Base-by-base conservation (phyloP, 2,888 invertebrate species). In the Gortyna flavago region DNA sequence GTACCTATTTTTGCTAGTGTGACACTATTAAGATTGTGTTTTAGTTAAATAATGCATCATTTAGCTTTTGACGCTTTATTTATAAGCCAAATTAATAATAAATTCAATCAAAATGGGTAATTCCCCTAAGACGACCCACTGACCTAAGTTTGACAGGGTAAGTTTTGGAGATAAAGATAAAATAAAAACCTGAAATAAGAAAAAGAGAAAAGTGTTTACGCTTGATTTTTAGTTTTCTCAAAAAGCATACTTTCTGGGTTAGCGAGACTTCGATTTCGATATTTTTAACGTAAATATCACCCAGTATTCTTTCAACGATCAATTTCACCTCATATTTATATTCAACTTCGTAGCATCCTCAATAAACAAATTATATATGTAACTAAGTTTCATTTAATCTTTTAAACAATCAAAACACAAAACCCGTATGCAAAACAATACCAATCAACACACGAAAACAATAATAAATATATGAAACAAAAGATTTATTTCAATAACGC, bases 401-500 rank as follows among this genome's bases (percentile, higher is more conserved):
- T 77, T 57, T 68, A 75, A 75, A 69, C 77, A 85, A 83, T 72
- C 44, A 67, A 73, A 74, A 35, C 38, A 25, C 79, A 82, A 85
- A 82, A 35, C 29, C 51, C 64, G 73, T 72, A 81, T 76, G 82
- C 84, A 83, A 77, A 81, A 73, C 79, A 62, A 84, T 85, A 88
- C 89, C 88, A 89, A 90, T 87, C 84, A 89, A 88, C 86, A 89
- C 69, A 75, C 35, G 68, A 81, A 92, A 93, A 93, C 91, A 94
- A 91, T 92, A 93, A 93, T 92, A 93, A 94, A 88, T 92, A 88
- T 92, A 93, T 91, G 89, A 92, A 93, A 93, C 92, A 93, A 92
- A 92, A 92, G 94, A 95, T 95, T 95, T 94, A 95, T 95, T 93
- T 93, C 95, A 95, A 96, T 95, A 94, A 93, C 90, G 88, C 89